Evolutionary conservation across 2,113 vertebrate species (phyloP), one percentile per base, ranked within the genome.

Genomic region (Boulengeromyrus knoepffleri): DNA sequence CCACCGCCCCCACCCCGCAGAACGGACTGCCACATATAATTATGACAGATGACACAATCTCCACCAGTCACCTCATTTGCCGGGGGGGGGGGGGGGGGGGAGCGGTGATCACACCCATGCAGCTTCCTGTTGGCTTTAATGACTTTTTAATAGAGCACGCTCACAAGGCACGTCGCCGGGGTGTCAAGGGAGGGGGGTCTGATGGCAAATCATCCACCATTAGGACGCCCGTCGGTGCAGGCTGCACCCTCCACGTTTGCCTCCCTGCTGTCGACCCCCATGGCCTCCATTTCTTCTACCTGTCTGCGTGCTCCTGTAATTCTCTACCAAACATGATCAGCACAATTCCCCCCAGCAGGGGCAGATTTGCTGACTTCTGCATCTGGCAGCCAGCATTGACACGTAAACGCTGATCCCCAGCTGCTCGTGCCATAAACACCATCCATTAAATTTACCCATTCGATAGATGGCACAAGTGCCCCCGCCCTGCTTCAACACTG

Each of bases 41-140:
- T 95, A 95, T 96, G 95, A 96, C 94, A 94, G 96, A 96, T 96
- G 93, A 94, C 93, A 94, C 95, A 94, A 96, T 96, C 96, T 96
- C 93, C 92, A 93, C 89, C 91, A 93, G 94, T 92, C 92, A 93
- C 93, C 94, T 94, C 95, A 36, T 87, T 88, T 47, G 93, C 93
- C 93, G 92, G 92, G 92, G 93, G 94, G 93, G 90, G 92, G 92
- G 93, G 94, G 93, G 90, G 45, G 92, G 92, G 90, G 45, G 92
- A 92, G 93, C 93, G 93, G 90, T 92, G 91, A 92, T 93, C 93
- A 90, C 92, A 21, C 80, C 45, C 80, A 47, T 47, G 80, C 39
- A 85, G 94, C 93, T 95, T 95, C 93, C 94, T 94, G 93, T 92
- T 85, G 91, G 93, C 93, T 93, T 95, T 96, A 96, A 96, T 95